Evolutionary conservation across 2,113 vertebrate genomes (phyloP).

Genomic region (Aythya baeri): DNA sequence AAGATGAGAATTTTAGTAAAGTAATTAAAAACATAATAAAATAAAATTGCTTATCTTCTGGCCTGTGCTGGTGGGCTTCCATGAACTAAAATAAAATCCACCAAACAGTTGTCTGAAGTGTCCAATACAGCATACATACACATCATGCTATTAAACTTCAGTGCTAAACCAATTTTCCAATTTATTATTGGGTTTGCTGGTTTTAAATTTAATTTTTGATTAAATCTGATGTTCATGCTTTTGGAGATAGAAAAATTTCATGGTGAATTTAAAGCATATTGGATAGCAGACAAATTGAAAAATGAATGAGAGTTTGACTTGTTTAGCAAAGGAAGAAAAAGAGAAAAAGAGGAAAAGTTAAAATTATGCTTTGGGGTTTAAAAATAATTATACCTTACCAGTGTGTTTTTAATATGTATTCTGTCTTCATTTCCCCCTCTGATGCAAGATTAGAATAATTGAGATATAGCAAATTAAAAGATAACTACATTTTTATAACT

Average conservation of each 20-base stretch:
- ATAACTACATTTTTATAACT: accelerated
- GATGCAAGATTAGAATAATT: neutral
- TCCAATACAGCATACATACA: neutral
- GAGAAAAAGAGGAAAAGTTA: neutral
- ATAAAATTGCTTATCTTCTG: neutral
- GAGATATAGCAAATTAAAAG: neutral
- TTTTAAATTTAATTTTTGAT: slow-evolving; percentile 47
- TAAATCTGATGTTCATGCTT: neutral
- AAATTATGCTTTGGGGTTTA: neutral
- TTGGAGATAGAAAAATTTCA: slow-evolving; percentile 18
- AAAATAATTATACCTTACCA: neutral
- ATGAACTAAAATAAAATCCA: neutral
- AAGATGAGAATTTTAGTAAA: neutral
- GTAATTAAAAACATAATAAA: neutral
- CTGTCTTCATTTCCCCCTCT: neutral
- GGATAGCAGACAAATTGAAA: slow-evolving; percentile 1
- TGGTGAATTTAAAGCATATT: slow-evolving; percentile 24
- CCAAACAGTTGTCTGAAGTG: neutral
- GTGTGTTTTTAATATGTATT: accelerated
- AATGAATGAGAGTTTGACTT: neutral
- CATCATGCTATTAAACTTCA: neutral
- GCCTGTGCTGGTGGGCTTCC: neutral
- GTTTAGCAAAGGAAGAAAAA: neutral
- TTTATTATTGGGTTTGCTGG: slow-evolving; percentile 22
- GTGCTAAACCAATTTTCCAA: slow-evolving; percentile 26